Base-by-base conservation (phyloP, 2,888 invertebrate genomes). In the Bimastos eiseni region DNA sequence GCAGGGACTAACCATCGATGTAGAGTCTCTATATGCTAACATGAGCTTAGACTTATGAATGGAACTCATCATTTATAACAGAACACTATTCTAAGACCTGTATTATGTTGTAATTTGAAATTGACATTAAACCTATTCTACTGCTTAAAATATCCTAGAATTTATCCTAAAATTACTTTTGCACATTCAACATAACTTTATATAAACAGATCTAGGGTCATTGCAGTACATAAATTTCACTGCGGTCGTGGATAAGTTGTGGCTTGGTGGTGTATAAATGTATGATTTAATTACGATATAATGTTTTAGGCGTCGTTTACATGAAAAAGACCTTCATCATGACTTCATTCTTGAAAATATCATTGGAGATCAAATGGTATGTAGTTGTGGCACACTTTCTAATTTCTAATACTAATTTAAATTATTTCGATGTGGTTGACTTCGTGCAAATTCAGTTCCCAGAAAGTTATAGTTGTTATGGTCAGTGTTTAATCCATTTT, bases 271-370 rank as follows among this genome's bases (percentile, higher is more conserved):
- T 70, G 11, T 70, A n/a, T n/a, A 49, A 24, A 49, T 49, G 49
- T 24, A 24, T 70, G 70, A 70, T 70, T 70, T 11, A n/a, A n/a
- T n/a, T 11, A 30, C n/a, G 17, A 70, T 84, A 30, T 38, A 24
- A 44, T 84, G 90, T 92, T 92, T 37, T 92, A 94, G 94, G 86
- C 93, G 93, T 91, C 92, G 92, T n/a, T 90, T 94, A 11, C 91
- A 92, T 30, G 38, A 89, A 30, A 90, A 91, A 34, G 92, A 94
- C 33, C 91, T 94, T 49, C 94, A 94, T 90, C 93, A 93, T 93
- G 94, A 94, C 91, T 94, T 94, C 89, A 94, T 94, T 88, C 92
- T 94, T 36, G 94, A 94, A 90, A 94, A 94, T 90, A 94, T 94
- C 84, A 94, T 94, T 41, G 94, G 94, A 84, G 94, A 94, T 91